Evolutionary conservation across 2,797 vertebrate genomes (phyloP), one percentile per base, ranked within the genome.

Genomic region (Protosalanx chinensis): DNA sequence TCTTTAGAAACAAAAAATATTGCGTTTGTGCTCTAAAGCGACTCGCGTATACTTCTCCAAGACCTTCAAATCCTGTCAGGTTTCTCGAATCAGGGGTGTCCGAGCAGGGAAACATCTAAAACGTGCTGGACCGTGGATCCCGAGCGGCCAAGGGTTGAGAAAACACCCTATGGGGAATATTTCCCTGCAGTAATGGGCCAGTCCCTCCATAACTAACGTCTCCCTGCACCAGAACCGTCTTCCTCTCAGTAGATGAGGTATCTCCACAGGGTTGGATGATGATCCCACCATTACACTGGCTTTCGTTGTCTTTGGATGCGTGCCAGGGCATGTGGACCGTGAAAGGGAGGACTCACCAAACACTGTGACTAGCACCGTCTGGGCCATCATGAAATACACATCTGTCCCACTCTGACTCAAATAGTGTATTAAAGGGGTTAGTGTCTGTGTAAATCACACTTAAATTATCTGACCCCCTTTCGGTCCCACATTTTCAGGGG

Each of bases 301-400:
- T 56, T 10, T 46, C 82, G 72, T 81, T 88, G 78, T 74, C 77
- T 65, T 85, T 88, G 89, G 88, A 70, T 2, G 27, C 10, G 46
- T 60, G 77, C 88, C 89, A 86, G 82, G 6, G 6, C 70, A 71
- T 79, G 78, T 46, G 75, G 80, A 76, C 63, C 71, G 32, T 88
- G 81, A 86, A 85, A 15, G 72, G 85, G 82, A 84, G 79, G 70
- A 67, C 79, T 85, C 74, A 65, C 73, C 77, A 66, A 77, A 77
- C 81, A 80, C 85, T 82, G 84, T 71, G 81, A 84, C 84, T 82
- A 87, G 85, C 80, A 84, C 90, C 62, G 78, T 84, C 86, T 83
- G 81, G 74, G 81, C 81, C 81, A 65, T 53, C 10, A 67, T 77
- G 77, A 81, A 84, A 85, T 72, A 74, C 75, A 77, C 0, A 16